These are phyloP conservation scores for Cynodonichthys magdalenae DNA, from an alignment of 2,797 vertebrate species.

Conservation along the genomic window DNA sequence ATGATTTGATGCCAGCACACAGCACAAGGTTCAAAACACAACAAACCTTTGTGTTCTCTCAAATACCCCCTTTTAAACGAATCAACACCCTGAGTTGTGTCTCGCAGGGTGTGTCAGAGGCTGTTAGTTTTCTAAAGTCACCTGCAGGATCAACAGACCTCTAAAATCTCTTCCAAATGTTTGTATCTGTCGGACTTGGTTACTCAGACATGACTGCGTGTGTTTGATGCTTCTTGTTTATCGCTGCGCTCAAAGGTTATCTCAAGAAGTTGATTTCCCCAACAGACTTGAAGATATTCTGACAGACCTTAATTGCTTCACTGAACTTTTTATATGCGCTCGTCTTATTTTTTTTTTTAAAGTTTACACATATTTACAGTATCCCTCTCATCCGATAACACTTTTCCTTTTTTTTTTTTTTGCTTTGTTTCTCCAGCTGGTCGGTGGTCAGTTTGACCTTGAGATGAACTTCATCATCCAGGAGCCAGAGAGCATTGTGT, in stretches of 20 bases:
- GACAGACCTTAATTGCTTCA: slow-evolving; percentile 31
- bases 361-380: slow-evolving; percentile 1
- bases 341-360: slow-evolving; percentile 29
- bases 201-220: slow-evolving; percentile 19
- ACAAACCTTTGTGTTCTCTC: slow-evolving; percentile 1
- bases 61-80: slow-evolving; percentile 14
- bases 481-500: slow-evolving; percentile 91
- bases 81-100: slow-evolving; percentile 24
- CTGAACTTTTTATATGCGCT: slow-evolving; percentile 43
- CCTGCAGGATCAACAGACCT: slow-evolving; percentile 50
- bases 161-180: slow-evolving; percentile 22
- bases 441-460: slow-evolving; percentile 95
- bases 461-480: slow-evolving; percentile 99
- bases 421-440: slow-evolving; percentile 81
- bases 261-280: slow-evolving; percentile 6
- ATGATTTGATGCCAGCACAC: neutral
- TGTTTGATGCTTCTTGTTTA: slow-evolving; percentile 21
- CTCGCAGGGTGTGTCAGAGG: slow-evolving; percentile 53
- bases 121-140: slow-evolving; percentile 41
- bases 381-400: neutral
- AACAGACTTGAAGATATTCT: slow-evolving; percentile 16
- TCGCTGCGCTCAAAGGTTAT: slow-evolving; percentile 18
- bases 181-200: slow-evolving; percentile 18
- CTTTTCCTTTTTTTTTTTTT: neutral
- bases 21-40: slow-evolving; percentile 1